Evolutionary conservation across 2,797 vertebrate genomes (phyloP).

Genomic region (Argyrosomus regius): DNA sequence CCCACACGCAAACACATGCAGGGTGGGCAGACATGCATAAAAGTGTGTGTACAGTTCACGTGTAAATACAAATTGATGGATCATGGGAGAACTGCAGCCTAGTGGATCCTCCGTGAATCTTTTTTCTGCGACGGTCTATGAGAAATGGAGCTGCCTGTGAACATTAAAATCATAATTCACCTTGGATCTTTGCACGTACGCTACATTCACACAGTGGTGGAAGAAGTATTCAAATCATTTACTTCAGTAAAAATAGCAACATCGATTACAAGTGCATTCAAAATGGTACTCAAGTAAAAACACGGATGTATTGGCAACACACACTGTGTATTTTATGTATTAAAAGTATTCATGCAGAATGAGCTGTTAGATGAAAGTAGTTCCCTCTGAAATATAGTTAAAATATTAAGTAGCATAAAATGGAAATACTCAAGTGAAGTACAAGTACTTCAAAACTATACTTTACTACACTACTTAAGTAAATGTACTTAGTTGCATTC

Average conservation of each 20-base stretch:
- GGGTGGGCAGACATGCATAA: slow-evolving; percentile 20
- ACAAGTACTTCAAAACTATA: background rate
- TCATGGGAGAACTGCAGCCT: slow-evolving; percentile 22
- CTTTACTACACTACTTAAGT: background rate
- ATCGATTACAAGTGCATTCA: background rate
- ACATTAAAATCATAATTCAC: background rate
- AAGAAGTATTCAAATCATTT: background rate
- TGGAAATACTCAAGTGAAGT: background rate
- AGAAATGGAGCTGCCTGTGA: background rate
- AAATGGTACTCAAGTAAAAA: background rate
- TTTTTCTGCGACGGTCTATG: background rate
- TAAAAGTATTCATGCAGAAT: background rate
- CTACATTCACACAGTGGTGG: background rate
- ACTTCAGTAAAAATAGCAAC: background rate
- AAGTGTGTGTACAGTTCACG: slow-evolving; percentile 12
- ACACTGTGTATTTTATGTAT: background rate
- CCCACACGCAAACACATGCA: slow-evolving; percentile 12
- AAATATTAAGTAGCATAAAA: background rate
- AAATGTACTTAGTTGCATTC: background rate
- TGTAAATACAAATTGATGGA: slow-evolving; percentile 45
- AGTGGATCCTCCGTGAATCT: background rate
- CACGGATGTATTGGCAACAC: background rate
- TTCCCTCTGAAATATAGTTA: too few relatives aligned
- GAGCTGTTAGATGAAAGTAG: background rate
- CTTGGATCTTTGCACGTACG: slow-evolving; percentile 1